phyloP scores from a whole-genome alignment of 2,797 vertebrate species.

The Clarias fuscus region DNA sequence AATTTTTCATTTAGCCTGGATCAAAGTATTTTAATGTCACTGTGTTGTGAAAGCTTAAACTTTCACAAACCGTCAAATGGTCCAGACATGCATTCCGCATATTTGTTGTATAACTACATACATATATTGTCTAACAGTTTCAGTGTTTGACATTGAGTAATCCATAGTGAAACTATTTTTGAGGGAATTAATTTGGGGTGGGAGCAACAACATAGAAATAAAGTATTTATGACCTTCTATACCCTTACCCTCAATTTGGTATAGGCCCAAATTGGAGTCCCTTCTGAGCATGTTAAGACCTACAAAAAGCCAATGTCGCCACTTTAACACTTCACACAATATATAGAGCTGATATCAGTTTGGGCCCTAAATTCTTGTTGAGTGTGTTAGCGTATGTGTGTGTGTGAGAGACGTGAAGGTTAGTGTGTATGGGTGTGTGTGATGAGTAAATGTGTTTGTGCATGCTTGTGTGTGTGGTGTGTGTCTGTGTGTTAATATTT shows the following conservation, averaged over 20 bases:
- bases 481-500: too few species aligned
- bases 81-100: background rate
- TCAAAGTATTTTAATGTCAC: background rate
- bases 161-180: background rate
- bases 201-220: background rate
- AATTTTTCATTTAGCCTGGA: background rate
- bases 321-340: too few species aligned
- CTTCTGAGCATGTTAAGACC: too few species aligned
- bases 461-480: too few species aligned
- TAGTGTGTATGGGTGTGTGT: too few species aligned
- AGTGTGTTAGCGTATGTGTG: too few species aligned
- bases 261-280: too few species aligned
- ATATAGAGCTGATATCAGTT: too few species aligned
- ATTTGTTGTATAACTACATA: background rate
- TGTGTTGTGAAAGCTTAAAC: background rate
- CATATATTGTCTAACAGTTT: background rate
- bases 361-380: too few species aligned
- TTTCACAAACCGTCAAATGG: background rate
- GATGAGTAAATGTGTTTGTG: too few species aligned
- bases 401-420: too few species aligned
- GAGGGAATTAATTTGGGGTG: background rate
- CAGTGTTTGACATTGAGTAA: background rate
- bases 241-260: background rate
- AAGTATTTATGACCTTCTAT: background rate
- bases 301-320: too few species aligned